These are phyloP conservation scores for Tretioscincus oriximinensis DNA, from an alignment of 2,113 vertebrate genomes.

Conservation along the genomic window DNA sequence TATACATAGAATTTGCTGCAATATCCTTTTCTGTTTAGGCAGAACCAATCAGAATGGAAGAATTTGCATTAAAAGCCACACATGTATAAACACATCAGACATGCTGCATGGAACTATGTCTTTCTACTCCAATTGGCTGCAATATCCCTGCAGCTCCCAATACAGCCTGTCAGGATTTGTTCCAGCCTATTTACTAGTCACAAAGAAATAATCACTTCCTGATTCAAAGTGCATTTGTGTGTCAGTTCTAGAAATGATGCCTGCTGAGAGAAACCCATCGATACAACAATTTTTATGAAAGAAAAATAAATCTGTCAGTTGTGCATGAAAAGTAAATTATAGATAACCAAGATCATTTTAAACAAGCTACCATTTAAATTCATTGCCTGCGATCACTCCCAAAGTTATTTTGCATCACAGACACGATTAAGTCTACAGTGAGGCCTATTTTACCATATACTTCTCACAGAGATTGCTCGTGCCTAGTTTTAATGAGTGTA, in stretches of 20 bases:
- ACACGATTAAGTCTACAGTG: accelerated
- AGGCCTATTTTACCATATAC: too few relatives aligned
- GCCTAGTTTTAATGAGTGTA: too few relatives aligned
- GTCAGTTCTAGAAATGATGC: neutral
- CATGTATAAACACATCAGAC: conserved; percentile 3
- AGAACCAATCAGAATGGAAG: neutral
- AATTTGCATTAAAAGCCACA: conserved; percentile 29
- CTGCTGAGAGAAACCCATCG: neutral
- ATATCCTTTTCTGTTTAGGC: neutral
- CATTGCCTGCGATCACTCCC: accelerated
- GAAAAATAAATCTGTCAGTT: neutral
- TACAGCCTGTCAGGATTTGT: neutral
- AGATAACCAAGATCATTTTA: neutral
- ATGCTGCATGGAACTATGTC: neutral
- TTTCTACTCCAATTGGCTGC: accelerated
- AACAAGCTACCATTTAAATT: neutral
- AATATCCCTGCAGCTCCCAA: neutral
- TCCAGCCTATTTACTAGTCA: neutral
- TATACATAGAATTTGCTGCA: conserved; percentile 16
- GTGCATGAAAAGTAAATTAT: neutral
- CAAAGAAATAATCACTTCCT: accelerated
- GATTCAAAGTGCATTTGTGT: neutral
- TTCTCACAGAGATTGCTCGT: too few relatives aligned
- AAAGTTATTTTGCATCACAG: neutral
- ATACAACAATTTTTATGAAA: neutral